These are phyloP conservation scores for Syngnathus floridae DNA, from an alignment of 2,113 vertebrate genomes.

Conservation along the genomic window DNA sequence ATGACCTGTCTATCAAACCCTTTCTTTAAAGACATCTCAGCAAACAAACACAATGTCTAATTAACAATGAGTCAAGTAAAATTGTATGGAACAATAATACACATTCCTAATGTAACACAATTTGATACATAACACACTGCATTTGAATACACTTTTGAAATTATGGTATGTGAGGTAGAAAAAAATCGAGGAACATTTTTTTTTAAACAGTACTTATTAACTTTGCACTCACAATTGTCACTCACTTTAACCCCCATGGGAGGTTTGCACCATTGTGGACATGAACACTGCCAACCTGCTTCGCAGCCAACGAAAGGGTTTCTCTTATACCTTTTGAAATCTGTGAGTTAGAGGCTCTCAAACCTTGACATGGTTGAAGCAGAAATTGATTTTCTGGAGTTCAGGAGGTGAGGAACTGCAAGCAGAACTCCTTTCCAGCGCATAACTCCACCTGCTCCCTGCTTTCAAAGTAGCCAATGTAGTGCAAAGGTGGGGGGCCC, in stretches of 20 bases:
- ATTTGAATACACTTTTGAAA: slow-evolving; percentile 63
- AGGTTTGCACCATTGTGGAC: neutral
- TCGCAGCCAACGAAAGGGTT: too few species aligned
- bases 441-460: too few species aligned
- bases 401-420: too few species aligned
- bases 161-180: slow-evolving; percentile 23
- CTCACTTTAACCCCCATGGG: slow-evolving; percentile 13
- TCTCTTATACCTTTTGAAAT: too few species aligned
- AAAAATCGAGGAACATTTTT: slow-evolving; percentile 9
- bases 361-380: too few species aligned
- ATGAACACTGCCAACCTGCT: too few species aligned
- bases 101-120: slow-evolving; percentile 70
- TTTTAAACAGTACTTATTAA: slow-evolving; percentile 35
- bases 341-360: too few species aligned
- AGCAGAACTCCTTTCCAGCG: too few species aligned
- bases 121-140: slow-evolving; percentile 57
- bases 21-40: slow-evolving; percentile 51
- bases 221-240: slow-evolving; percentile 46
- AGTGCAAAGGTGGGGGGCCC: too few species aligned
- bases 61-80: slow-evolving; percentile 63
- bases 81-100: slow-evolving; percentile 62
- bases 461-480: too few species aligned
- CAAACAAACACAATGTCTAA: slow-evolving; percentile 44
- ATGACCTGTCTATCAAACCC: slow-evolving; percentile 47
- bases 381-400: too few species aligned